These are phyloP conservation scores for Rhyacichthys aspro DNA, from an alignment of 2,797 vertebrate genomes.

Conservation along the genomic window DNA sequence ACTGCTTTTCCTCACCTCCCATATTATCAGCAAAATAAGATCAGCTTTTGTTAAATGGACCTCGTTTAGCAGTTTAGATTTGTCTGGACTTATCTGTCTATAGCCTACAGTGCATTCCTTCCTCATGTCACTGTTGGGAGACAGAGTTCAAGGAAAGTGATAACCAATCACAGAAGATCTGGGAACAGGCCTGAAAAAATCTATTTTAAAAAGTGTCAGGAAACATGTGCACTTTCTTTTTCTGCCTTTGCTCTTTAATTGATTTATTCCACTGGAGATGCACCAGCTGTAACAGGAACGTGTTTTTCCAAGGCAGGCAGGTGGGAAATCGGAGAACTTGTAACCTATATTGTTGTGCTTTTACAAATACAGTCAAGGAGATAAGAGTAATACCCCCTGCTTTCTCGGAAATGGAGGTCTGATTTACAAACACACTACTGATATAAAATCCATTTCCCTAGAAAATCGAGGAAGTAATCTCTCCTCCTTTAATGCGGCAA, in stretches of 20 bases:
- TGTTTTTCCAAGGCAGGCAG: conserved; percentile 47
- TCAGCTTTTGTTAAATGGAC: conserved; percentile 30
- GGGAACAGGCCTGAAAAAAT: conserved; percentile 28
- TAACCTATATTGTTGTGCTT: conserved; percentile 69
- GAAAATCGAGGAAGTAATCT: conserved; percentile 70
- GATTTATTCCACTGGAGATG: conserved; percentile 65
- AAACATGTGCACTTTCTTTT: conserved; percentile 50
- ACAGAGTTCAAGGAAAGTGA: conserved; percentile 45
- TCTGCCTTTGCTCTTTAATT: conserved; percentile 61
- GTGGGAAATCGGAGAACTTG: conserved; percentile 67
- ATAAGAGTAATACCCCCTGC: conserved; percentile 71
- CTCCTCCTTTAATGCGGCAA: conserved; percentile 55
- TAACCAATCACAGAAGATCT: conserved; percentile 42
- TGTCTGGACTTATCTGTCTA: conserved; percentile 40
- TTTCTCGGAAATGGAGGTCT: conserved; percentile 75
- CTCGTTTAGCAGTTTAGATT: conserved; percentile 32
- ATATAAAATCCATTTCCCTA: conserved; percentile 76
- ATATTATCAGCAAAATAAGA: conserved; percentile 34
- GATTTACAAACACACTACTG: conserved; percentile 75
- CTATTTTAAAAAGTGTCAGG: conserved; percentile 38
- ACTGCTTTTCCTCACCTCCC: conserved; percentile 12
- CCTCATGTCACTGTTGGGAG: conserved; percentile 22
- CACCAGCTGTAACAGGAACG: conserved; percentile 53
- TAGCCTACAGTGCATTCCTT: conserved; percentile 32
- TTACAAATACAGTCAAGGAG: conserved; percentile 72